phyloP scores from a whole-genome alignment of 2,113 vertebrate species.

The mouse (Mus musculus) region DNA sequence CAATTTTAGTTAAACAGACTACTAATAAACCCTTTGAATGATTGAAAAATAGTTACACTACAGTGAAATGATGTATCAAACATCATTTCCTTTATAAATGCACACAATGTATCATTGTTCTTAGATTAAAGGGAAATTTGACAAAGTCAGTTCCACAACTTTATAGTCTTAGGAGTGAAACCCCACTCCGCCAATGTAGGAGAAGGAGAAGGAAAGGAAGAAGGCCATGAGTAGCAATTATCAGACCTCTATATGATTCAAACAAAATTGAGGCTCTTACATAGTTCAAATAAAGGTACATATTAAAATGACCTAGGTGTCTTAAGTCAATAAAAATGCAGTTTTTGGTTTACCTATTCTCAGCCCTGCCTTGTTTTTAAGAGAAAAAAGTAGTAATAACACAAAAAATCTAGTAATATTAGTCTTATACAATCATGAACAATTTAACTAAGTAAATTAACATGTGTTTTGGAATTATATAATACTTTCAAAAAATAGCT shows the following conservation, averaged over 20 bases:
- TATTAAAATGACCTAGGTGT: slow-evolving; percentile 61
- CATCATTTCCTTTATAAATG: slow-evolving; percentile 13
- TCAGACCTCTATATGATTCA: slow-evolving; percentile 53
- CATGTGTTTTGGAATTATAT: slow-evolving; percentile 26
- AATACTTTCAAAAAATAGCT: slow-evolving; percentile 28
- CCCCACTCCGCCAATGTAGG: not conserved
- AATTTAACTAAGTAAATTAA: slow-evolving; percentile 33
- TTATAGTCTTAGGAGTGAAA: not conserved
- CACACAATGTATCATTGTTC: not conserved
- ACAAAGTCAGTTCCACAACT: not conserved
- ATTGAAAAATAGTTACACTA: not conserved
- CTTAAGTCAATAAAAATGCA: slow-evolving; percentile 69
- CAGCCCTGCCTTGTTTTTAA: slow-evolving; percentile 49
- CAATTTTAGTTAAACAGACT: not conserved
- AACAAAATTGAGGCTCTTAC: not conserved
- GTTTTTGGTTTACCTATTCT: slow-evolving; percentile 39
- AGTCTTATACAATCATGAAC: slow-evolving; percentile 17
- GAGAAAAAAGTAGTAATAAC: slow-evolving; percentile 61
- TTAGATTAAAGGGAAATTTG: slow-evolving; percentile 51
- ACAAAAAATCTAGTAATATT: slow-evolving; percentile 60
- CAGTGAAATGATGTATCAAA: slow-evolving; percentile 20
- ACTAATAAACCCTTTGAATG: not conserved
- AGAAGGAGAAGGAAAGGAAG: not conserved
- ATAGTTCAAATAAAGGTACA: slow-evolving; percentile 53
- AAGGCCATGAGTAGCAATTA: slow-evolving; percentile 4